Base-by-base conservation (phyloP, 1,140 invertebrate species). In the Bombus breviceps region DNA sequence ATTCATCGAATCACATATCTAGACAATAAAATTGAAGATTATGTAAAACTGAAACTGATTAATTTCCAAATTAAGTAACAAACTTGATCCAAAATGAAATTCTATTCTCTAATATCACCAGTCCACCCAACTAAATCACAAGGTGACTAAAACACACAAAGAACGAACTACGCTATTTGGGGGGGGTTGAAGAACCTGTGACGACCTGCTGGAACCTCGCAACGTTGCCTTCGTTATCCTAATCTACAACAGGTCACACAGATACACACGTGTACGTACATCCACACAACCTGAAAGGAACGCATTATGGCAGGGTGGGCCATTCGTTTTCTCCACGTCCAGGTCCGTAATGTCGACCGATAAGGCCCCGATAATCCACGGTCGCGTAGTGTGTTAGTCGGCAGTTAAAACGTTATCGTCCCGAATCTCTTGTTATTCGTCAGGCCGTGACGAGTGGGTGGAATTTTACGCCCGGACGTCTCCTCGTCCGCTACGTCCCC, bases 381-480 rank as follows among this genome's bases (percentile, higher is more conserved):
- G 64, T 89, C 87, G 80, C 88, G 57, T 89, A 79, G 83, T 91
- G 69, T 90, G 84, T 89, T 89, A 86, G 83, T 41, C 83, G 73
- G 86, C 90, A 90, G 85, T 91, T 90, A 90, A 90, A 91, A 85
- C 83, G n/a, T 87, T 91, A 91, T 91, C 87, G 74, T 74, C 64
- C 43, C 41, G 43, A 71, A 90, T 91, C 90, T 89, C 87, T 85
- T 85, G 89, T 90, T 89, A 87, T 90, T 90, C 89, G 71, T 91
- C 90, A 89, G 88, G 47, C 80, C 85, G 87, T 90, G 87, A 91
- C 90, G 90, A 89, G 87, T 91, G 87, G 87, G 87, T 91, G 90
- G 89, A 90, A 91, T 85, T 90, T 89, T 89, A 89, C 75, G 80
- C 72, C 87, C 57, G 76, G 53, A 47, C 53, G 13, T 72, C 81